Percentiles rank a stretch among this genome's conserved stretches.
Evolutionary conservation across 2,888 invertebrate genomes (phyloP).

Genomic region (Craniophora ligustri): DNA sequence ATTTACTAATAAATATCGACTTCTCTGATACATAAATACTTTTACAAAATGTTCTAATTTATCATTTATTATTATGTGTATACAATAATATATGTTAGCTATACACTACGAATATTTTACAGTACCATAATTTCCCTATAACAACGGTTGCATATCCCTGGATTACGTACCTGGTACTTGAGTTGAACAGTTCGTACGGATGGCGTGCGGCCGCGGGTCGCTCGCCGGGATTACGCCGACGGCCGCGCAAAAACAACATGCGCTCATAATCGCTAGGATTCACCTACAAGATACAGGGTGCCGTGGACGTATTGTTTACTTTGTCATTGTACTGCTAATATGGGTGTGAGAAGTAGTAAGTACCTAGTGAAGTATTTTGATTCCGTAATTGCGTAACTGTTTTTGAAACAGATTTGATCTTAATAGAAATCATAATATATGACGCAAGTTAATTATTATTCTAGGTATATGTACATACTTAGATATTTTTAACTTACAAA

Average conservation of each 20-base stretch:
- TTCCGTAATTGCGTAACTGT: background rate
- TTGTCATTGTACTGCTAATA: slow-evolving; percentile 6
- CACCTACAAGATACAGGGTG: slow-evolving; percentile 47
- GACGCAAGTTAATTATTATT: too few relatives aligned
- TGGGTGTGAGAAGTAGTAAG: slow-evolving; percentile 4
- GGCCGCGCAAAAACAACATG: slow-evolving; percentile 65
- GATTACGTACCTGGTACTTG: slow-evolving; percentile 40
- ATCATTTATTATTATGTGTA: too few relatives aligned
- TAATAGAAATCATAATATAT: too few relatives aligned
- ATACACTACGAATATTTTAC: background rate
- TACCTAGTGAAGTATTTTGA: slow-evolving; percentile 27
- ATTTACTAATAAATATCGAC: too few relatives aligned
- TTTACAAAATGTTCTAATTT: too few relatives aligned
- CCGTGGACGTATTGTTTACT: background rate
- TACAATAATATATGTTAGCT: too few relatives aligned
- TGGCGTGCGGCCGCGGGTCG: slow-evolving; percentile 44
- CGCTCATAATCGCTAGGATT: slow-evolving; percentile 53
- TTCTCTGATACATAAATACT: too few relatives aligned
- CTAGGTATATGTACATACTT: too few relatives aligned
- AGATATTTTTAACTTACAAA: too few relatives aligned
- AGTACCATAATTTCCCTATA: background rate
- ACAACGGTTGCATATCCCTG: slow-evolving; percentile 24
- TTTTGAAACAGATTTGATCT: slow-evolving; percentile 6
- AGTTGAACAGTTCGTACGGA: slow-evolving; percentile 24
- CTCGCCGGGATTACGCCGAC: slow-evolving; percentile 54